Base-by-base conservation (phyloP, 2,113 vertebrate genomes). In the Peromyscus polionotus region DNA sequence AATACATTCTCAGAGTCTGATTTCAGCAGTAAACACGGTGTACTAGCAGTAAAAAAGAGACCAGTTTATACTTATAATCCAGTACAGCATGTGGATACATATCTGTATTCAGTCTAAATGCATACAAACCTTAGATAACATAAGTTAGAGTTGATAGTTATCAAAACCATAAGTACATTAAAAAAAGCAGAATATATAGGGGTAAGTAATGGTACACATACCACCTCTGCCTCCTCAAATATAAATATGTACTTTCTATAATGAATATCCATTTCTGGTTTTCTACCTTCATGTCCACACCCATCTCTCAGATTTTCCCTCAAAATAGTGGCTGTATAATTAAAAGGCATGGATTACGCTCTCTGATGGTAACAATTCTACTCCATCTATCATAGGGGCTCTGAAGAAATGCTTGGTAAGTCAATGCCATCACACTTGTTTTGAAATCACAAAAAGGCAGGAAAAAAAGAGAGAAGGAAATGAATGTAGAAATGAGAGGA, bases 151-250 rank as follows among this genome's bases (percentile, higher is more conserved):
- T 81, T 31, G 61, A 59, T 42, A 90, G 26, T 16, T 45, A 91
- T 11, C 48, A 91, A 94, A 79, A 33, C 7, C 61, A 95, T 54
- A 95, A 33, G 36, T 36, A 93, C 22, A 67, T 67, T 80, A 97
- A 94, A 85, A 97, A 94, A 94, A 79, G 36, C 31, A 91, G 76
- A 85, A 45, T 48, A 76, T 70, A 54, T n/a, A 67, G 14, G 10
- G 96, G 28, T 16, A 93, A 93, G 57, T 88, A 85, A 91, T 93
- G 9, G 11, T 51, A 92, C 7, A 75, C 9, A 88, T 57, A 54
- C 6, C 20, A 92, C 28, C 5, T 2, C 48, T 57, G 88, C 4
- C 2, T 48, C 10, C 65, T 91, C 63, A 92, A 63, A 22, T 57
- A 86, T 48, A 88, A 94, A 45, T 61, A 95, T 5, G 26, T 7